Percentiles rank a stretch among this genome's conserved stretches.
Evolutionary conservation across 2,113 vertebrate genomes (phyloP).

Genomic region (Erythrocercus mccallii): DNA sequence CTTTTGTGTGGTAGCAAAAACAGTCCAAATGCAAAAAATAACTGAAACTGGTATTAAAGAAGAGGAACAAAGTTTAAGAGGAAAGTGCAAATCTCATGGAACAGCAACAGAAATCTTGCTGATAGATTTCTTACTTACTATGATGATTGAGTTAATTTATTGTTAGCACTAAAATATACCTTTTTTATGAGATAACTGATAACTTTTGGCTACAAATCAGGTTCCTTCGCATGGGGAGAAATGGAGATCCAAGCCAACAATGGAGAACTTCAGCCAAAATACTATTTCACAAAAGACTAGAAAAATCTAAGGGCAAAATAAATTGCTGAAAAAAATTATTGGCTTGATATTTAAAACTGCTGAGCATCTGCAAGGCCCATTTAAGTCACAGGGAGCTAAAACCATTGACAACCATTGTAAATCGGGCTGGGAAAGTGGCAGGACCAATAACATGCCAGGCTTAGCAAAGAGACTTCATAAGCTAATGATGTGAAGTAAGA

Average conservation of each 20-base stretch:
- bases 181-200: background rate
- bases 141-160: background rate
- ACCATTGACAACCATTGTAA: background rate
- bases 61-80: background rate
- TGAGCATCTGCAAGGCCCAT: background rate
- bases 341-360: slow-evolving; percentile 32
- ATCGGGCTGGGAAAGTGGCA: background rate
- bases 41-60: background rate
- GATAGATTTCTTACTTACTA: background rate
- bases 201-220: background rate
- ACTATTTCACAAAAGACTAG: background rate
- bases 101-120: background rate
- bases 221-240: background rate
- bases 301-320: background rate
- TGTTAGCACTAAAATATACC: background rate
- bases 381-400: background rate
- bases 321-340: slow-evolving; percentile 8
- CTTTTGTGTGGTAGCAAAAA: background rate
- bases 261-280: background rate
- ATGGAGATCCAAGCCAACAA: background rate
- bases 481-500: background rate
- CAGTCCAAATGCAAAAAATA: background rate
- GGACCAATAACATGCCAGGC: background rate
- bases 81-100: background rate
- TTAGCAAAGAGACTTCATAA: background rate